Percentiles rank a stretch among this genome's conserved stretches.
Evolutionary conservation across 2,888 invertebrate species (phyloP).

Genomic region (Alcis repandata): DNA sequence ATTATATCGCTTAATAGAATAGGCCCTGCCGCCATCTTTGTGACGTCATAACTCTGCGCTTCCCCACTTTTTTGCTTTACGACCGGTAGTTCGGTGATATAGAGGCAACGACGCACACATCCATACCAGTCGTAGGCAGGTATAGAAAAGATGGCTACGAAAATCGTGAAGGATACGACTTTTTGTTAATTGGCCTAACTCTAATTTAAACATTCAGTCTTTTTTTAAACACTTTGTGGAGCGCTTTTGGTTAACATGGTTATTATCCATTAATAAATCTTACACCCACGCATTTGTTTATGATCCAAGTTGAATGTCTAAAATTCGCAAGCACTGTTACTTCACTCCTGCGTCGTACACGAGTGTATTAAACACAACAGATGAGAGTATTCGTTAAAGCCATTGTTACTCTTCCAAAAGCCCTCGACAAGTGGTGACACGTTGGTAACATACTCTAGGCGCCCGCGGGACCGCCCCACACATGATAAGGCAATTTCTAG

Average conservation of each 20-base stretch:
- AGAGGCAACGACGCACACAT: too few species aligned
- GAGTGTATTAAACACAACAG: constrained; percentile 3
- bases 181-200: too few species aligned
- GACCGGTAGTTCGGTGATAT: too few species aligned
- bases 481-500: constrained; percentile 73
- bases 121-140: too few species aligned
- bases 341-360: not conserved
- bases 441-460: constrained; percentile 60
- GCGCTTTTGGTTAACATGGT: constrained; percentile 41
- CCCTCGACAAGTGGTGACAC: constrained; percentile 39
- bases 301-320: not conserved
- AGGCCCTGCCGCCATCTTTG: too few species aligned
- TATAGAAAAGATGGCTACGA: too few species aligned
- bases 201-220: constrained; percentile 80
- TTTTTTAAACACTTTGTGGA: constrained; percentile 57
- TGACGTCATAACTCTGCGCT: too few species aligned
- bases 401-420: constrained; percentile 14
- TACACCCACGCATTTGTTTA: not conserved
- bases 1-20: too few species aligned
- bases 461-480: constrained; percentile 53
- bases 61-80: too few species aligned
- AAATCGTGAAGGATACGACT: too few species aligned
- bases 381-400: not conserved
- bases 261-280: not conserved
- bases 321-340: not conserved